These are phyloP conservation scores for Drosophila serrata DNA, from an alignment of 1,140 invertebrate genomes.

Conservation along the genomic window DNA sequence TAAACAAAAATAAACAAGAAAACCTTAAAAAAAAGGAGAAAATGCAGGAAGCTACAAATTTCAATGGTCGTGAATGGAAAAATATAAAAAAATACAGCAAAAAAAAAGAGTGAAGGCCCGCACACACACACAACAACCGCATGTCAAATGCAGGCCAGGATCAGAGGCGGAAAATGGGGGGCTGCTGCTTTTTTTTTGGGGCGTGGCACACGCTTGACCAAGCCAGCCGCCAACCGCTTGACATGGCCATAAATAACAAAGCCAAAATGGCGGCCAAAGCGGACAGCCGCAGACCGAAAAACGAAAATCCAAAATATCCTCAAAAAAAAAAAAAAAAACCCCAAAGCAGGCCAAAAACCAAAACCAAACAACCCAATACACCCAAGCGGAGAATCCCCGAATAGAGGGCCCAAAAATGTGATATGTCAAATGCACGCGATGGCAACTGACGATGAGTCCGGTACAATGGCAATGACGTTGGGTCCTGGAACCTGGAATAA, in stretches of 20 bases:
- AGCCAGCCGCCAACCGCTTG: slow-evolving; percentile 62
- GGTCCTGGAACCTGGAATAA: slow-evolving; percentile 10
- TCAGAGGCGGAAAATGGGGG: slow-evolving; percentile 20
- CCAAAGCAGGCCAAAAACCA: slow-evolving; percentile 44
- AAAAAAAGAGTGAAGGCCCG: slow-evolving; percentile 20
- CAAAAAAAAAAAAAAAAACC: background rate
- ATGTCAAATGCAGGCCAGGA: slow-evolving; percentile 78
- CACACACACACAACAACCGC: slow-evolving; percentile 67
- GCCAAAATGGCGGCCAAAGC: slow-evolving; percentile 78
- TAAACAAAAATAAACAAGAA: background rate
- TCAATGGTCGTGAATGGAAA: slow-evolving; percentile 16
- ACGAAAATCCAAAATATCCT: background rate
- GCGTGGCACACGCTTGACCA: slow-evolving; percentile 57
- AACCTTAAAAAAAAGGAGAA: background rate
- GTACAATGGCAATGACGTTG: slow-evolving; percentile 48
- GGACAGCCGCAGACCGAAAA: slow-evolving; percentile 45
- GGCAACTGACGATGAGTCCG: slow-evolving; percentile 47
- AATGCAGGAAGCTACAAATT: slow-evolving; percentile 15
- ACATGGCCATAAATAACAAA: slow-evolving; percentile 81
- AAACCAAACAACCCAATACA: slow-evolving; percentile 44
- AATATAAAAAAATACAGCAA: background rate
- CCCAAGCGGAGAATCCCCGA: slow-evolving; percentile 47
- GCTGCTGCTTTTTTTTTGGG: background rate
- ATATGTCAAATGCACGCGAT: slow-evolving; percentile 78
- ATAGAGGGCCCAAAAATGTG: slow-evolving; percentile 58